Conservation (phyloP, 2,113 vertebrate species). For the Nyctereutes procyonoides region DNA sequence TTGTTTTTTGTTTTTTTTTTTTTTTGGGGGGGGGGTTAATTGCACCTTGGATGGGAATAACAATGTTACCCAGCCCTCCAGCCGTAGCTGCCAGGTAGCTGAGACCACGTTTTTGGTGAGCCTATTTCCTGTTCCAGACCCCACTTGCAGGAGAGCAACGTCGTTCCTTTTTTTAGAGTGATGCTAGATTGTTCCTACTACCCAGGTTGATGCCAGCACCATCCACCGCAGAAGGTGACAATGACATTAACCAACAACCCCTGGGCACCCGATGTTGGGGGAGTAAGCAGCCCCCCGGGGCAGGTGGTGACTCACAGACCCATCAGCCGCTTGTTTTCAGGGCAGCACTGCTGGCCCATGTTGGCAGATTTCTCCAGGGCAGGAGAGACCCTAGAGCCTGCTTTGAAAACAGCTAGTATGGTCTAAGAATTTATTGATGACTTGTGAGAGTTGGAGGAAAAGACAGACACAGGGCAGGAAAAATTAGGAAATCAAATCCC, state of each 20-base stretch:
- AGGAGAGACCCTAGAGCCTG: neutral
- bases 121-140: conserved; percentile 49
- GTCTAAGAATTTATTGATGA: conserved; percentile 15
- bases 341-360: neutral
- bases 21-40: neutral
- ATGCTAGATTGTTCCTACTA: neutral
- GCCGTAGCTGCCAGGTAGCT: neutral
- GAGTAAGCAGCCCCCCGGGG: neutral
- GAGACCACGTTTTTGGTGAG: neutral
- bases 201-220: neutral
- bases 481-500: neutral
- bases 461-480: neutral
- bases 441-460: neutral
- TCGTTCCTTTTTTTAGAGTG: conserved; percentile 24
- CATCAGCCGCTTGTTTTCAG: conserved; percentile 55
- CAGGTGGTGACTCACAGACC: conserved; percentile 46
- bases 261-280: neutral
- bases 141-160: neutral
- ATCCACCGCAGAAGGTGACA: neutral
- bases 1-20: too few relatives aligned
- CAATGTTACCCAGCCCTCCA: neutral
- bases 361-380: conserved; percentile 27
- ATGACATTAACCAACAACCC: conserved; percentile 48
- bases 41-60: neutral
- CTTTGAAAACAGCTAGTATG: conserved; percentile 31